Conservation (phyloP, 1,140 invertebrate genomes). For the Sitobion miscanthi region DNA sequence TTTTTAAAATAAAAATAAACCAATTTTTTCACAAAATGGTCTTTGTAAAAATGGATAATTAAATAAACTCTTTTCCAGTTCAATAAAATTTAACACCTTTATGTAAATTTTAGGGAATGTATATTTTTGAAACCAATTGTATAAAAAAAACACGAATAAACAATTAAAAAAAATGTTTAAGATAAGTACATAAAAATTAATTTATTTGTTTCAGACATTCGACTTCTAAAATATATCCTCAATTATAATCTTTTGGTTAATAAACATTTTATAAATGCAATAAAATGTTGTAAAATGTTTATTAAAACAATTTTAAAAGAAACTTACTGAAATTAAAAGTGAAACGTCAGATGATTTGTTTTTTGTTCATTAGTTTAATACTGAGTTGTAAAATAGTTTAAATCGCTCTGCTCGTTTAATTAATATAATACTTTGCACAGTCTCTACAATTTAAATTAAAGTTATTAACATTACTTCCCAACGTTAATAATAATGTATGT, state of each 20-base stretch:
- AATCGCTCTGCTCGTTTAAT: neutral
- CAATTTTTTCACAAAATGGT: neutral
- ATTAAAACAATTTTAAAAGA: neutral
- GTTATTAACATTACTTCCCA: neutral
- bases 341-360: neutral
- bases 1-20: neutral
- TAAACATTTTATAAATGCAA: neutral
- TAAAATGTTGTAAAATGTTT: neutral
- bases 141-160: too few relatives aligned
- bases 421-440: neutral
- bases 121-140: neutral
- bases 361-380: neutral
- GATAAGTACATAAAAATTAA: neutral
- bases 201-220: neutral
- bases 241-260: neutral
- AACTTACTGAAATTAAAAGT: neutral
- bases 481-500: neutral
- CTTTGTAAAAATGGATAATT: neutral
- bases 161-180: neutral
- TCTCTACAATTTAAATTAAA: neutral
- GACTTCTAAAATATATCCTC: neutral
- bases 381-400: neutral
- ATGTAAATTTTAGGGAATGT: neutral
- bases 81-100: neutral
- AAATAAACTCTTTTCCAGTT: neutral